Base-by-base conservation (phyloP, 1,140 invertebrate genomes). In the Atta cephalotes region DNA sequence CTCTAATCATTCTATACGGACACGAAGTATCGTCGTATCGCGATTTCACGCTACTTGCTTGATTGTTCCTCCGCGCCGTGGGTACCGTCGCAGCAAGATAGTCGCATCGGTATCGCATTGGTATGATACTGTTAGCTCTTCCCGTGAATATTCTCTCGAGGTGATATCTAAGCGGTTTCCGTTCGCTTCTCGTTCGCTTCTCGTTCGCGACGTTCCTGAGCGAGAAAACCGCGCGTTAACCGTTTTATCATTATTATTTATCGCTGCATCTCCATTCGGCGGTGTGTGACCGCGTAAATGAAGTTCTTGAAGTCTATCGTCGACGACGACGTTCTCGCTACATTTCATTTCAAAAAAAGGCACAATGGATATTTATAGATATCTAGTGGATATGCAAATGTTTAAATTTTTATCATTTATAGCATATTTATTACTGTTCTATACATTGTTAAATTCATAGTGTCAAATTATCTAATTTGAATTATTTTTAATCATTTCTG, bases 1-100 rank as follows among this genome's bases (percentile, higher is more conserved):
- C 66, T 89, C 89, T 82, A 87, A 89, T 89, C 72, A 87, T 90
- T 87, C 85, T 87, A 49, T 82, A 79, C 88, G 60, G 88, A 62
- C 88, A 62, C 88, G 85, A 84, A 85, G 85, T 87, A 71, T 82
- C 88, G 66, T 89, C 63, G 87, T 89, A 90, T 85, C 88, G 85
- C 89, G 88, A 89, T 89, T 90, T 90, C 88, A 90, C 78, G 89
- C 79, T 89, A 87, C 87, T 90, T 72, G 66, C 85, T 68, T 72
- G 89, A 89, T 89, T 77, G 87, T 89, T 89, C 87, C 53, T 76
- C 62, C 84, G 58, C 63, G 51, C 78, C 88, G 89, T 90, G 89
- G 88, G 89, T 90, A 90, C 77, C 66, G 56, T 14, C 35, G 12
- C 18, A 28, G 63, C 28, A 63, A 87, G 88, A 56, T 74, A 87